Evolutionary conservation across 2,888 invertebrate genomes (phyloP).

Genomic region (Cyrtodaria siliqua): DNA sequence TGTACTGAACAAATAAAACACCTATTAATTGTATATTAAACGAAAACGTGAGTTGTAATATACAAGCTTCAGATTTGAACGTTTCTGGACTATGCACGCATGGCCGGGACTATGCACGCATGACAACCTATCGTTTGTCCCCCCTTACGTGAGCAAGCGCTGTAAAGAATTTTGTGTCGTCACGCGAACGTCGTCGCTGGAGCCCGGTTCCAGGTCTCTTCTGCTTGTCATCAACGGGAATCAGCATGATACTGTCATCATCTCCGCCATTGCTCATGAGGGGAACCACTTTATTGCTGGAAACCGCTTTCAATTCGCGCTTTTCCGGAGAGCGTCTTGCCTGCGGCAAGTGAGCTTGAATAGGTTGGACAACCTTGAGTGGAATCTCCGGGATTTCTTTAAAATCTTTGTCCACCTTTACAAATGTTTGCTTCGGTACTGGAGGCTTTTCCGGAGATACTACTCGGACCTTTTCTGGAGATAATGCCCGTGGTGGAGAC

Average conservation of each 20-base stretch:
- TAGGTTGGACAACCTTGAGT: slow-evolving; percentile 15
- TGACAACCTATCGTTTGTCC: slow-evolving; percentile 23
- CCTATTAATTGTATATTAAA: too few species aligned
- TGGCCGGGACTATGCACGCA: too few species aligned
- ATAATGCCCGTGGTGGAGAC: background rate
- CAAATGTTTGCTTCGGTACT: slow-evolving; percentile 33
- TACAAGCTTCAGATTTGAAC: too few species aligned
- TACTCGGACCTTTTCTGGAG: slow-evolving; percentile 1
- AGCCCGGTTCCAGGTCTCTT: slow-evolving; percentile 48
- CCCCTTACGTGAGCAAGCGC: slow-evolving; percentile 48
- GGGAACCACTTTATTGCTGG: slow-evolving; percentile 55
- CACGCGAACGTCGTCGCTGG: slow-evolving; percentile 10
- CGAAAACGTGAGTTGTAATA: too few species aligned
- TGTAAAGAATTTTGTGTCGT: slow-evolving; percentile 42
- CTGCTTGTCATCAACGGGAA: slow-evolving; percentile 33
- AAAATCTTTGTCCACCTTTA: slow-evolving; percentile 35
- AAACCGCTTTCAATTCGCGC: slow-evolving; percentile 51
- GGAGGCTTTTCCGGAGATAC: background rate
- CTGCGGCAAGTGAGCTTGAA: background rate
- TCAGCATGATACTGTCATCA: slow-evolving; percentile 56
- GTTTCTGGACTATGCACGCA: too few species aligned
- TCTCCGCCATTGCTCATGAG: slow-evolving; percentile 32
- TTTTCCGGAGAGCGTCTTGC: slow-evolving; percentile 9
- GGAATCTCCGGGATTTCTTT: slow-evolving; percentile 61
- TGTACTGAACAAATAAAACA: too few species aligned